A percentile compares a stretch with the other conserved stretches of the same genome.
Evolutionary conservation across 2,888 invertebrate species (phyloP).

Genomic region (Dioctria linearis): DNA sequence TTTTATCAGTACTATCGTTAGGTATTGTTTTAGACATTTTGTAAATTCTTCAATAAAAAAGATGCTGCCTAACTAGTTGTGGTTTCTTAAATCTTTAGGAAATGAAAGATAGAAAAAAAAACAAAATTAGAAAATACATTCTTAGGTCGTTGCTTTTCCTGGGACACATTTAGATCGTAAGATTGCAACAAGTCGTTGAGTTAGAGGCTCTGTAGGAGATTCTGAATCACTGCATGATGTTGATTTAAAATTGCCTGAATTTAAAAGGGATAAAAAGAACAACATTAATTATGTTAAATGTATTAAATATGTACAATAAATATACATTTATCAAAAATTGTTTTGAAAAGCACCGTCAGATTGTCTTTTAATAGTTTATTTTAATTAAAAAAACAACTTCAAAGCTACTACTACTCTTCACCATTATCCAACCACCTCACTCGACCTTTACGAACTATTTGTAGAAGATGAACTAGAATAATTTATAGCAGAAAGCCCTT

Average conservation of each 20-base stretch:
- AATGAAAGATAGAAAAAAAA: not conserved
- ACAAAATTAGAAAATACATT: not conserved
- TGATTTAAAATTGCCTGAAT: slow-evolving; percentile 67
- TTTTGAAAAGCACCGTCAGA: no score
- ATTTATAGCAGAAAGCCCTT: no score
- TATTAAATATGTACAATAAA: no score
- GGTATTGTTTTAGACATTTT: not conserved
- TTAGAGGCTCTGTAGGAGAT: slow-evolving; percentile 70
- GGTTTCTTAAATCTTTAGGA: not conserved
- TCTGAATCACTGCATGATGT: slow-evolving; percentile 71
- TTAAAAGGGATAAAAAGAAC: slow-evolving; percentile 1
- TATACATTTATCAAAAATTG: no score
- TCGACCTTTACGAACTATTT: no score
- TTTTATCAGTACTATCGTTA: slow-evolving; percentile 7
- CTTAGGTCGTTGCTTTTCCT: slow-evolving; percentile 54
- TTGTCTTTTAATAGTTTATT: no score
- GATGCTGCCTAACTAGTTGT: not conserved
- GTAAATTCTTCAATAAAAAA: slow-evolving; percentile 8
- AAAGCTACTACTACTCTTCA: no score
- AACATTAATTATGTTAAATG: not conserved
- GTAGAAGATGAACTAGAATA: no score
- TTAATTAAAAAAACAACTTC: no score
- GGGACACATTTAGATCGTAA: slow-evolving; percentile 69
- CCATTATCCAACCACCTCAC: no score
- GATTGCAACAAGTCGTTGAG: slow-evolving; percentile 70